phyloP scores from a whole-genome alignment of 2,888 invertebrate genomes.

The Thecophora atra region DNA sequence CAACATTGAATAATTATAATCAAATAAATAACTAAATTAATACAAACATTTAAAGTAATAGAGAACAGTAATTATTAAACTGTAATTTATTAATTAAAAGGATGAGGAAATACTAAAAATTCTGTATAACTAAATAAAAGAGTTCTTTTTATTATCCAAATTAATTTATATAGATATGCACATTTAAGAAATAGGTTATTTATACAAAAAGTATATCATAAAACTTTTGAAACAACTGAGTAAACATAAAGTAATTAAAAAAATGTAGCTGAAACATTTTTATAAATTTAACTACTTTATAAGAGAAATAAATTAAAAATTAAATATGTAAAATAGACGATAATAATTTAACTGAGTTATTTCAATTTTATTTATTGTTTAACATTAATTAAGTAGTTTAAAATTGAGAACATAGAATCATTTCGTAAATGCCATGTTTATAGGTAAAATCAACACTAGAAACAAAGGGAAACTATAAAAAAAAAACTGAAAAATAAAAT shows the following conservation, averaged over 20 bases:
- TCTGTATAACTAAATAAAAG: too few species aligned
- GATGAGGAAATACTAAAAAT: too few species aligned
- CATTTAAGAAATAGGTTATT: too few species aligned
- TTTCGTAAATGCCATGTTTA: background rate
- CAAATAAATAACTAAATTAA: too few species aligned
- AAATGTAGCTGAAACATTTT: constrained; percentile 14
- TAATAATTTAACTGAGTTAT: constrained; percentile 40
- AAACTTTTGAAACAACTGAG: too few species aligned
- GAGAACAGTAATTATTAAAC: too few species aligned
- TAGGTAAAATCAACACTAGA: background rate
- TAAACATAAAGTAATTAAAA: constrained; percentile 23
- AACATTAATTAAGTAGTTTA: constrained; percentile 31
- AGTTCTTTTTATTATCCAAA: too few species aligned
- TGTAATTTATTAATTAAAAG: too few species aligned
- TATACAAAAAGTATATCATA: too few species aligned
- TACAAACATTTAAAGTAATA: too few species aligned
- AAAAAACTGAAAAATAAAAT: background rate
- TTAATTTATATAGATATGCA: too few species aligned
- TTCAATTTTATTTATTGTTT: constrained; percentile 30
- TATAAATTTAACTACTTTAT: constrained; percentile 38
- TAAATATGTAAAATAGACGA: constrained; percentile 28
- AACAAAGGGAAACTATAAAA: background rate
- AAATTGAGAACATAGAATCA: constrained; percentile 5
- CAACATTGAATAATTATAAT: too few species aligned
- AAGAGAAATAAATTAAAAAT: constrained; percentile 27